phyloP scores from a whole-genome alignment of 1,140 invertebrate genomes.

The Notospermus geniculatus region DNA sequence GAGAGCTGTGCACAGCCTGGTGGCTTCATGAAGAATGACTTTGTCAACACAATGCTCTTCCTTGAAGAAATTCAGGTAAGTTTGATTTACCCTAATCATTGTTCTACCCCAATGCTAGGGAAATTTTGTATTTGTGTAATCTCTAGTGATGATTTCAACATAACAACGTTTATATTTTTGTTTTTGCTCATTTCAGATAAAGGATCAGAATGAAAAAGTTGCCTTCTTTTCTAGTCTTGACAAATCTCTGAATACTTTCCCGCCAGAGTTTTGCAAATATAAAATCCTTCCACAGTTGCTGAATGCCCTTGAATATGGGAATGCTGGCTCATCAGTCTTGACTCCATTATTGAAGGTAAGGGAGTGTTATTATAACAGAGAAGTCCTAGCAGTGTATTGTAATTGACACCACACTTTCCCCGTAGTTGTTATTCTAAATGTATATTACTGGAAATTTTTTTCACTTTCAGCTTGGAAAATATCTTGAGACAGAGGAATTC shows the following conservation, averaged over 20 bases:
- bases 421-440: no score
- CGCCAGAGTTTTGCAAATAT: conserved; percentile 83
- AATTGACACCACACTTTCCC: no score
- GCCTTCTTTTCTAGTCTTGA: conserved; percentile 87
- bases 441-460: no score
- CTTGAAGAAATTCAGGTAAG: conserved; percentile 97
- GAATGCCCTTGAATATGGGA: conserved; percentile 91
- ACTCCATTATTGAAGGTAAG: conserved; percentile 59
- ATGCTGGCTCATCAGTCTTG: conserved; percentile 63
- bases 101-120: no score
- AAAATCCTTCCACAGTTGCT: conserved; percentile 94
- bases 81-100: no score
- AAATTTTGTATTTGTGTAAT: no score
- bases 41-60: conserved; percentile 92
- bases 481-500: conserved; percentile 87
- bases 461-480: conserved; percentile 72
- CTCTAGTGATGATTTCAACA: no score
- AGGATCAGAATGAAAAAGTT: conserved; percentile 56
- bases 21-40: conserved; percentile 92
- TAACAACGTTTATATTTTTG: no score
- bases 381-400: no score
- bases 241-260: conserved; percentile 85
- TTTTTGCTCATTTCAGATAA: conserved; percentile 54
- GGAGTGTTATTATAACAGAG: no score
- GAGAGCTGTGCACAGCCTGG: conserved; percentile 78